Evolutionary conservation across 2,113 vertebrate genomes (phyloP).

Genomic region (Calyptommatus sinebrachiatus): DNA sequence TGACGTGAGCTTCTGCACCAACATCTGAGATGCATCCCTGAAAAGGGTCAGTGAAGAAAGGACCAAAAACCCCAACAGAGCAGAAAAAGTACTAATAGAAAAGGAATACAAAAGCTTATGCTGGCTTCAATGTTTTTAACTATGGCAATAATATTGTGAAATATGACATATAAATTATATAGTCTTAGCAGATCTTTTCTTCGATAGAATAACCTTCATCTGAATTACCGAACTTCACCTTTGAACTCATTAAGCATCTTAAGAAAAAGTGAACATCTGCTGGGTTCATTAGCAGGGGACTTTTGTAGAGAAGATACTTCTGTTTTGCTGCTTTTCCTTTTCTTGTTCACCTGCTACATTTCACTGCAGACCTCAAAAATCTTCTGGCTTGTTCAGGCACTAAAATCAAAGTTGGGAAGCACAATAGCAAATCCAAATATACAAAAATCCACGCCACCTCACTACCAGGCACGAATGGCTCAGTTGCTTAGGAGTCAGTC

Average conservation of each 20-base stretch:
- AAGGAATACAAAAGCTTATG: not conserved
- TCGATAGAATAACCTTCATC: not conserved
- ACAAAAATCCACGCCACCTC: too few relatives aligned
- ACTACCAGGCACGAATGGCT: too few relatives aligned
- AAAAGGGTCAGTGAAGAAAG: too few relatives aligned
- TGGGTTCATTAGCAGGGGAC: constrained; percentile 2
- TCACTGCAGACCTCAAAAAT: not conserved
- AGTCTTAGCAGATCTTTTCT: too few relatives aligned
- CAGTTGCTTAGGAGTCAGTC: too few relatives aligned
- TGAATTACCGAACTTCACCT: not conserved
- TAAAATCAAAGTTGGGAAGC: not conserved
- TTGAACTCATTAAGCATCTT: not conserved
- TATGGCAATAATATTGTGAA: not conserved
- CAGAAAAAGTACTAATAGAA: not conserved
- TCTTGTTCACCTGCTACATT: not conserved
- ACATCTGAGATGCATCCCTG: too few relatives aligned
- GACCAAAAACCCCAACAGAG: not conserved
- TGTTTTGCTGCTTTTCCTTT: not conserved
- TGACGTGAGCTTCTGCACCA: not conserved
- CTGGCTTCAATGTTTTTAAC: not conserved
- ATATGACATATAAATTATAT: not conserved
- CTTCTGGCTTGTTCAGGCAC: not conserved
- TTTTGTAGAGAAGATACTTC: constrained; percentile 2
- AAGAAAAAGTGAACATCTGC: constrained; percentile 2
- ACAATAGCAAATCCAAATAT: too few relatives aligned